Evolutionary conservation across 1,140 invertebrate genomes (phyloP).

Genomic region (Philotrypesis tridentata): DNA sequence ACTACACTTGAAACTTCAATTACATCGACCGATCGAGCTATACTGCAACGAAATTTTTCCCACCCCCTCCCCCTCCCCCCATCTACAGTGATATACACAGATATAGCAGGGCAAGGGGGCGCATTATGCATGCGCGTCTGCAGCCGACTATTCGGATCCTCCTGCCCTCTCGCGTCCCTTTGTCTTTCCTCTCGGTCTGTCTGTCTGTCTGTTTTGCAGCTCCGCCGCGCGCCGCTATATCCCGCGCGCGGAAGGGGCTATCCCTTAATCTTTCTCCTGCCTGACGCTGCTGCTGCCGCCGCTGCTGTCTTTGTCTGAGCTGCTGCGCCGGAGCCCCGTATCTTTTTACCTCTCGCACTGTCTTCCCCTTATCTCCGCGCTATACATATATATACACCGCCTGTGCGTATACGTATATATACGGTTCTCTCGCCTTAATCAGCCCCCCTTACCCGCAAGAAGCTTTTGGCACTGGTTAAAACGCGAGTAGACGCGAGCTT

Average conservation of each 20-base stretch:
- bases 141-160: neutral
- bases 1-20: too few species aligned
- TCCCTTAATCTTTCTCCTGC: conserved; percentile 10
- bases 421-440: neutral
- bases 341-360: neutral
- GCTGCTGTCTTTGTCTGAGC: neutral
- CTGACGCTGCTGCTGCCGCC: too few species aligned
- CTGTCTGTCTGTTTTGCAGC: neutral
- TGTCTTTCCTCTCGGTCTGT: too few species aligned
- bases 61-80: too few species aligned
- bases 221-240: neutral
- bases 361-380: conserved; percentile 7
- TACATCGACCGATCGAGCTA: too few species aligned
- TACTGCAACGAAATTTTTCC: too few species aligned
- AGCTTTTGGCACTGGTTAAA: neutral
- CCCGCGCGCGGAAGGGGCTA: neutral
- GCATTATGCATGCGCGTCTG: neutral
- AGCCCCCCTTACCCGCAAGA: neutral
- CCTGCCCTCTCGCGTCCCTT: neutral
- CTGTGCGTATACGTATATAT: neutral
- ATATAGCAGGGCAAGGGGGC: too few species aligned
- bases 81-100: too few species aligned
- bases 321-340: neutral
- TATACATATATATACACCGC: too few species aligned
- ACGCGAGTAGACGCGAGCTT: neutral